Base-by-base conservation (phyloP, 2,797 vertebrate species). In the Paedocypris micromegethes region DNA sequence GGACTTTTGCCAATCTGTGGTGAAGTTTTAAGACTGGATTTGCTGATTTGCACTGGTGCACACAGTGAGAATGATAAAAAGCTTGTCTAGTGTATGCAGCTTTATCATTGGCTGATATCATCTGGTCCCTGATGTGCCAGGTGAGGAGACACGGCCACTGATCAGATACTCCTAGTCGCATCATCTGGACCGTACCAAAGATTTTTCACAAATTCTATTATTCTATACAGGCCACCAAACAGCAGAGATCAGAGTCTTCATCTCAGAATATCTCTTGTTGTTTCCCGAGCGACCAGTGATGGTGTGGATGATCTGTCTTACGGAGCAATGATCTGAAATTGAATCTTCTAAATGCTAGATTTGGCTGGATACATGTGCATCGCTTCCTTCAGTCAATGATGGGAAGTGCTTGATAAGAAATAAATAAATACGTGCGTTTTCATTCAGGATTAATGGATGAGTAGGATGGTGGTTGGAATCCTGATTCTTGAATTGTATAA, bases 61-160 rank as follows among this genome's bases (percentile, higher is more conserved):
- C 82, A 81, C 83, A 37, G 23, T 79, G 75, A 82, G 84, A 86
- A 82, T 86, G 84, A 87, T 85, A 82, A 76, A 63, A 74, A 72
- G 81, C 79, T 68, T 77, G 78, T 78, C 88, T 87, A 87, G 81
- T 75, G 46, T 77, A 83, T 84, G 79, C 82, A 89, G 88, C 81
- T 85, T 88, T 88, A 89, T 89, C 86, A 78, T 79, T 74, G 81
- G 80, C 68, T 78, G 85, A 83, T 81, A 83, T 80, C 87, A 88
- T 89, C 85, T 88, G 88, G 86, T 90, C 82, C 83, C 84, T 80
- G 45, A 76, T 80, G 84, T 83, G 85, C 82, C 85, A 88, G 85
- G 85, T 90, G 85, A 90, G 83, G 79, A 83, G 82, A 80, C 63
- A 79, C 83, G 83, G 87, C 78, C 77, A 61, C 73, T 80, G 78